Percentiles rank a stretch among this genome's conserved stretches.
Evolutionary conservation across 2,888 invertebrate species (phyloP).

Genomic region (Leptinotarsa tumamoca): DNA sequence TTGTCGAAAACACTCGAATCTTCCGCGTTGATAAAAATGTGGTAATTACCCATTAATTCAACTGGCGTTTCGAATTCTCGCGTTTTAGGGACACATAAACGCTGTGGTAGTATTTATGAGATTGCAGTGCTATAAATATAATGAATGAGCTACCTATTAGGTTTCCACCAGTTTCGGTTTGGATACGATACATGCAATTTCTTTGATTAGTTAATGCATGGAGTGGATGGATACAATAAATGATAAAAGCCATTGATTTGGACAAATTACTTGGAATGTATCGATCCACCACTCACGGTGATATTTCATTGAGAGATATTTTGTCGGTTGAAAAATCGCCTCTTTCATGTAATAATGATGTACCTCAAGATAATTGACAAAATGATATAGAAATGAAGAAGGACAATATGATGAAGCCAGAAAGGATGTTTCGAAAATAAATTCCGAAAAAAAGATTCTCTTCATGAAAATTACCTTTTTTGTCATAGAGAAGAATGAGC

Average conservation of each 20-base stretch:
- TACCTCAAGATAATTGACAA: too few relatives aligned
- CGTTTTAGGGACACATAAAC: conserved; percentile 33
- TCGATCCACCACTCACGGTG: too few relatives aligned
- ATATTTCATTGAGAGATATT: too few relatives aligned
- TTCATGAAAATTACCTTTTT: too few relatives aligned
- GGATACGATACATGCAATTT: conserved; percentile 14
- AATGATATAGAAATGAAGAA: too few relatives aligned
- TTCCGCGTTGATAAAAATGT: conserved; percentile 26
- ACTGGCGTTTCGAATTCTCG: conserved; percentile 36
- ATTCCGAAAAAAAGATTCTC: too few relatives aligned
- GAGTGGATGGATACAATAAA: neutral
- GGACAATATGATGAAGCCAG: too few relatives aligned
- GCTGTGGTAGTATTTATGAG: conserved; percentile 31
- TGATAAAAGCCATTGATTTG: neutral
- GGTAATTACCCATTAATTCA: conserved; percentile 37
- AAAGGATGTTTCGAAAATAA: too few relatives aligned
- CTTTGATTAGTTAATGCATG: conserved; percentile 10
- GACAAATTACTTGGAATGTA: too few relatives aligned
- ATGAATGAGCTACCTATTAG: conserved; percentile 26
- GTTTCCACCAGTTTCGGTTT: conserved; percentile 5
- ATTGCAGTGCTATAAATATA: conserved; percentile 33
- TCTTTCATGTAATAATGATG: too few relatives aligned
- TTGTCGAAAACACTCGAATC: neutral
- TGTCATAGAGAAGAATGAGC: too few relatives aligned
- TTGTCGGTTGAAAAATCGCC: too few relatives aligned